Evolutionary conservation across 2,797 vertebrate species (phyloP), one percentile per base, ranked within the genome.

Genomic region (Pitangus sulphuratus): DNA sequence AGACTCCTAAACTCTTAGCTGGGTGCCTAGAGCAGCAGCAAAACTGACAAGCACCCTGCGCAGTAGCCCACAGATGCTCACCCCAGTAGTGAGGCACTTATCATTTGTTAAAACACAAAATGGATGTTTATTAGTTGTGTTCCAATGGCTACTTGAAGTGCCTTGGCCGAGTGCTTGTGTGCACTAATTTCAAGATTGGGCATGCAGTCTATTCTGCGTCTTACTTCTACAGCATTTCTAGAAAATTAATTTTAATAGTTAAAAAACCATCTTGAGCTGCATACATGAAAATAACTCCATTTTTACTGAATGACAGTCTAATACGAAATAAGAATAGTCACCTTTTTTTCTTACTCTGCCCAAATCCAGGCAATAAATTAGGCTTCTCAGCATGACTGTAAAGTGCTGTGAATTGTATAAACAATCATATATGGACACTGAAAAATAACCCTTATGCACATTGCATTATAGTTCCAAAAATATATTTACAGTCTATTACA

Each of bases 401-500:
- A 98, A 98, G 97, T 98, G 97, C 97, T 98, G 97, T 97, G 97
- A 98, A 98, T 96, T 98, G 97, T 97, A 98, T 96, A 98, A 98
- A 98, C 97, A 98, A 97, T 97, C 97, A 97, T 97, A 97, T 98
- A 98, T 97, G 96, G 97, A 98, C 97, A 98, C 97, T 98, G 98
- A 98, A 98, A 98, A 98, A 98, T 98, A 98, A 98, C 97, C 98
- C 98, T 98, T 98, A 98, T 98, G 98, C 98, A 99, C 99, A 98
- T 99, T 98, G 98, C 98, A 99, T 99, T 99, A 99, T 99, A 99
- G 99, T 99, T 99, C 98, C 99, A 99, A 99, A 99, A 99, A 99
- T 99, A 99, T 99, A 99, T 99, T 99, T 99, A 99, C 99, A 99
- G 99, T 99, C 99, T 99, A 99, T 99, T 99, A 99, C 99, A 99